Conservation (phyloP, 2,797 vertebrate genomes). For the Sebastes trivittatus region DNA sequence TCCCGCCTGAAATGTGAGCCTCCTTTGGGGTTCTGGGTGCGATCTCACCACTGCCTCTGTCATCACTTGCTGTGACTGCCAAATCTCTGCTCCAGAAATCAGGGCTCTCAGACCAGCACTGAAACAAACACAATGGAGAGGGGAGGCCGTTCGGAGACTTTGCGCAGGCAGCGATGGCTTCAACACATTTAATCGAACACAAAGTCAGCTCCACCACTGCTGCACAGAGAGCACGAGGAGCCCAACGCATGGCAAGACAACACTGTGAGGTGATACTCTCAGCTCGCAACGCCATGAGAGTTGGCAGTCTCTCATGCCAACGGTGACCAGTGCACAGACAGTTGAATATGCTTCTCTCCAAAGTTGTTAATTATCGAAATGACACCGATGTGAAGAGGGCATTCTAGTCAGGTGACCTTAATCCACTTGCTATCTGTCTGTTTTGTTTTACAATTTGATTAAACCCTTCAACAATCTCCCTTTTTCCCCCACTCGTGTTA, state of each 20-base stretch:
- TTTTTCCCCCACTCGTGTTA: conserved; percentile 18
- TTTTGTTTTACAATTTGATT: conserved; percentile 62
- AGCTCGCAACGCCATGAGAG: conserved; percentile 78
- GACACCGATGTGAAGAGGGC: conserved; percentile 82
- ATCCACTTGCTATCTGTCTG: conserved; percentile 71
- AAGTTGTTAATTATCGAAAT: conserved; percentile 83
- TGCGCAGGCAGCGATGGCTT: conserved; percentile 76
- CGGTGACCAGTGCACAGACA: conserved; percentile 78
- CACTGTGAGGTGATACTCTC: conserved; percentile 79
- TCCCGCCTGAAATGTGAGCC: conserved; percentile 80
- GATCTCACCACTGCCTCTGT: conserved; percentile 89
- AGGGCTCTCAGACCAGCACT: conserved; percentile 84
- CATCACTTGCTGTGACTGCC: conserved; percentile 88
- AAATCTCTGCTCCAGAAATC: conserved; percentile 86
- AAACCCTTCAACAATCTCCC: conserved; percentile 44
- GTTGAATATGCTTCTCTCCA: conserved; percentile 84
- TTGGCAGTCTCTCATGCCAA: conserved; percentile 83
- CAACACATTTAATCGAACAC: conserved; percentile 83
- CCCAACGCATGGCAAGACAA: conserved; percentile 81
- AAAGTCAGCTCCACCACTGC: conserved; percentile 74
- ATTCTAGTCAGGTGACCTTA: conserved; percentile 70
- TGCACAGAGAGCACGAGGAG: conserved; percentile 75
- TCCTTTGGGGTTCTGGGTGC: conserved; percentile 87
- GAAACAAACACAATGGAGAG: conserved; percentile 80
- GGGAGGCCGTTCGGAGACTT: conserved; percentile 75